Conservation (phyloP, 1,140 invertebrate genomes). For the Glomeris maerens region DNA sequence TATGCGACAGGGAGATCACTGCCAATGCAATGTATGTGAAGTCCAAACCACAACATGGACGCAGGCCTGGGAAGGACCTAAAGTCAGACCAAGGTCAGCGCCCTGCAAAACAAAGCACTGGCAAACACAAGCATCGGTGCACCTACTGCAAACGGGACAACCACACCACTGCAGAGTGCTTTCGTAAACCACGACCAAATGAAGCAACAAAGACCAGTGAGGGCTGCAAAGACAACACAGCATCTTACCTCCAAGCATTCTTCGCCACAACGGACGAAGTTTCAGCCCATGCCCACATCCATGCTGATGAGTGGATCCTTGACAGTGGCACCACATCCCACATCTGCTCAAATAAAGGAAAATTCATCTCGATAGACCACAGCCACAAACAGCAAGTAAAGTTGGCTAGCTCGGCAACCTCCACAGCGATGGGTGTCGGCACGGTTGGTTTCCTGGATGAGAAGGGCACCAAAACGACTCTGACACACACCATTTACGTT, state of each 20-base stretch:
- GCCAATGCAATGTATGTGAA: not conserved
- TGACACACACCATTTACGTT: not conserved
- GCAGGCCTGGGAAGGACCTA: not conserved
- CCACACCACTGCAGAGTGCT: no score
- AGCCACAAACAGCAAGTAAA: not conserved
- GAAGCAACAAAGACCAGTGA: no score
- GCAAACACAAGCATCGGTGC: no score
- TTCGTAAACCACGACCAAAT: not conserved
- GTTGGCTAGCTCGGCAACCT: not conserved
- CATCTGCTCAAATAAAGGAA: not conserved
- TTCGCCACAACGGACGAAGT: no score
- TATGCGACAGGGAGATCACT: not conserved
- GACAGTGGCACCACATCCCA: slow-evolving; percentile 1
- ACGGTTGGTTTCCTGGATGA: not conserved
- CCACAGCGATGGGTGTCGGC: not conserved
- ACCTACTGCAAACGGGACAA: no score
- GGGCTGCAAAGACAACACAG: no score
- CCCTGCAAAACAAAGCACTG: not conserved
- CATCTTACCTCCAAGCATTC: no score
- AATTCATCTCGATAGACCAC: not conserved
- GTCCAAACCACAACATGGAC: not conserved
- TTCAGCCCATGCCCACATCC: no score
- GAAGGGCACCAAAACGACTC: not conserved
- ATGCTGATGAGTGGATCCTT: slow-evolving; percentile 1
- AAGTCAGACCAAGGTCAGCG: not conserved